These are phyloP conservation scores for Drosophila sp. DNA, from an alignment of 1,140 invertebrate species.

Conservation along the genomic window DNA sequence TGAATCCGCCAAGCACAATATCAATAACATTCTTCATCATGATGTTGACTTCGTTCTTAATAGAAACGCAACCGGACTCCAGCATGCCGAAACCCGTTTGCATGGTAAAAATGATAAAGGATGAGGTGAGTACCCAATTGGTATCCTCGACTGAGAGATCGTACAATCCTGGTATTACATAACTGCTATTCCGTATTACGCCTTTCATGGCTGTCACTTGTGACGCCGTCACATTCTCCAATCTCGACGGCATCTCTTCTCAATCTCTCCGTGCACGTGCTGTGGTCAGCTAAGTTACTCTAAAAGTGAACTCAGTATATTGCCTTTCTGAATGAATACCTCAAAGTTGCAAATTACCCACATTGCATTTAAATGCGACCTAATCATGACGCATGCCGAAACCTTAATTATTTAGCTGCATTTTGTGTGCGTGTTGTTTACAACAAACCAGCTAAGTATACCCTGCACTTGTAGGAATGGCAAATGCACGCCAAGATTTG, in stretches of 20 bases:
- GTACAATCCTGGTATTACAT: constrained; percentile 85
- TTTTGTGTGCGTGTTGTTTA: constrained; percentile 65
- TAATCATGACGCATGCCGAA: constrained; percentile 47
- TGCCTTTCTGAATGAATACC: constrained; percentile 17
- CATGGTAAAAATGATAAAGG: constrained; percentile 99
- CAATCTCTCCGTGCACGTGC: constrained; percentile 12
- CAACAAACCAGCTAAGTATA: constrained; percentile 45
- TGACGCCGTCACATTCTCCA: constrained; percentile 60
- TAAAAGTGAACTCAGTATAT: constrained; percentile 30
- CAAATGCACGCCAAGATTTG: not conserved
- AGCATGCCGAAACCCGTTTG: constrained; percentile 97
- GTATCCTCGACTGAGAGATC: constrained; percentile 91
- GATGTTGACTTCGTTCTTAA: constrained; percentile 98
- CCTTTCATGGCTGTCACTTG: constrained; percentile 63
- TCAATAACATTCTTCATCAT: constrained; percentile 98
- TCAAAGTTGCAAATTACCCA: constrained; percentile 56
- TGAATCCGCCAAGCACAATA: constrained; percentile 93
- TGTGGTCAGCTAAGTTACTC: not conserved
- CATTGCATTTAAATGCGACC: constrained; percentile 56
- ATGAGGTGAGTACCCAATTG: constrained; percentile 96
- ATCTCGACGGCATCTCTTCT: constrained; percentile 53
- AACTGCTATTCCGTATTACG: constrained; percentile 71
- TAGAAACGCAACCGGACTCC: constrained; percentile 95
- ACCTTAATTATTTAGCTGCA: constrained; percentile 60
- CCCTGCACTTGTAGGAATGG: constrained; percentile 4